Conservation (phyloP, 2,113 vertebrate species). For the Anser brachyrhynchus region DNA sequence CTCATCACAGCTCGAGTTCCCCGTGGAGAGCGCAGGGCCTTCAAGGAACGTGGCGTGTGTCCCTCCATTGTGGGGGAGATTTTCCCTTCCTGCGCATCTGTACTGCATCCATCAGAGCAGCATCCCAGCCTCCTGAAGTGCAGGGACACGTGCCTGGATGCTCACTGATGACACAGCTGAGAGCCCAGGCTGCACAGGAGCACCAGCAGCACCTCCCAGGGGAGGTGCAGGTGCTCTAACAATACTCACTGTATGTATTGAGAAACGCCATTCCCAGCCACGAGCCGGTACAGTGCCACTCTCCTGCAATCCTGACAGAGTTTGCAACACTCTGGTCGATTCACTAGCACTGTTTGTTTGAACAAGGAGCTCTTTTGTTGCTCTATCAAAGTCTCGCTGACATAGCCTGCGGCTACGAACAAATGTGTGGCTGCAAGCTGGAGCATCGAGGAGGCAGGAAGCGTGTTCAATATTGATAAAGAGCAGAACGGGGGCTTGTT, state of each 20-base stretch:
- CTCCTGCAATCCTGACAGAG: fast-evolving
- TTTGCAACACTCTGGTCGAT: not conserved
- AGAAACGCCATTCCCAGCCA: not conserved
- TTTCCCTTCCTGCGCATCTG: not conserved
- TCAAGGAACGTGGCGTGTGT: not conserved
- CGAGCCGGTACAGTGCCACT: fast-evolving
- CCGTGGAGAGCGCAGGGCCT: not conserved
- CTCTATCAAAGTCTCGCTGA: slow-evolving; percentile 50
- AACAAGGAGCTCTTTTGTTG: slow-evolving; percentile 17
- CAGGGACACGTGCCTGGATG: fast-evolving
- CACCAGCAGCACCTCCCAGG: fast-evolving
- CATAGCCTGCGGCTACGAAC: slow-evolving; percentile 65
- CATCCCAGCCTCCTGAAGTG: not conserved
- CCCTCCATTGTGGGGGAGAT: not conserved
- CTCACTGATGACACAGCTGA: not conserved
- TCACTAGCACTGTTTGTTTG: not conserved
- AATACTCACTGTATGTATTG: fast-evolving
- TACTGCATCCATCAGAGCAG: fast-evolving
- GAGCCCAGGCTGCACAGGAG: not conserved
- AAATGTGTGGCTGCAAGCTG: slow-evolving; percentile 59
- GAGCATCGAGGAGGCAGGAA: slow-evolving; percentile 33
- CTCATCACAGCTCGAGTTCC: not conserved
- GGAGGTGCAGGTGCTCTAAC: not conserved
- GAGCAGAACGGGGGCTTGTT: slow-evolving; percentile 35
- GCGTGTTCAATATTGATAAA: slow-evolving; percentile 57